A percentile compares a stretch with the other conserved stretches of the same genome.
Conservation (phyloP, 2,888 invertebrate species). For the Gymnoscelis rufifasciata region DNA sequence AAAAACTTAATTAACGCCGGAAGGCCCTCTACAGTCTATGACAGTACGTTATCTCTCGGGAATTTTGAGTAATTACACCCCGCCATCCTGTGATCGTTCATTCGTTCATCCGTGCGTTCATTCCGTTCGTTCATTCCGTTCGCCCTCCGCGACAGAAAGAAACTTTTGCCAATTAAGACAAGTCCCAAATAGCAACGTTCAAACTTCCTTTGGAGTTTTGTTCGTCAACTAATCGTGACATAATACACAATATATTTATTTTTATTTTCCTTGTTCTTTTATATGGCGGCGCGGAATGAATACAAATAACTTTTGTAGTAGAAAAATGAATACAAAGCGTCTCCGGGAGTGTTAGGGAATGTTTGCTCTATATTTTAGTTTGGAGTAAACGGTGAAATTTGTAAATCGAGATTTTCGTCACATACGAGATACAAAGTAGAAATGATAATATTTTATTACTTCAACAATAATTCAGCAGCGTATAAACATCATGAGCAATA, state of each 20-base stretch:
- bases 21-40: conserved; percentile 14
- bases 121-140: conserved; percentile 42
- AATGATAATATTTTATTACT: not conserved
- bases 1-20: conserved; percentile 18
- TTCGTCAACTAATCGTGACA: conserved; percentile 50
- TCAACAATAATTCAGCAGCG: conserved; percentile 23
- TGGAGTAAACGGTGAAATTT: conserved; percentile 10
- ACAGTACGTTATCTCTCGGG: conserved; percentile 39
- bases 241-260: conserved; percentile 39
- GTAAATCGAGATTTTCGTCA: conserved; percentile 1
- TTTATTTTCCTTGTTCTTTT: conserved; percentile 32
- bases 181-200: conserved; percentile 44
- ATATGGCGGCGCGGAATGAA: conserved; percentile 29
- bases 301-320: conserved; percentile 29
- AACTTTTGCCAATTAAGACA: conserved; percentile 54
- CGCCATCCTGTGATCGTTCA: conserved; percentile 50
- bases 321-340: conserved; percentile 27
- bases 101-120: conserved; percentile 45
- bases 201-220: conserved; percentile 47
- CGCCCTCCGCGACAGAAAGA: conserved; percentile 40
- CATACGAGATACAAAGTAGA: not conserved
- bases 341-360: conserved; percentile 19
- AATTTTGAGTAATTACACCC: conserved; percentile 56
- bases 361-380: conserved; percentile 17
- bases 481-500: conserved; percentile 36